Conservation (phyloP, 1,140 invertebrate species). For the Cherax destructor region DNA sequence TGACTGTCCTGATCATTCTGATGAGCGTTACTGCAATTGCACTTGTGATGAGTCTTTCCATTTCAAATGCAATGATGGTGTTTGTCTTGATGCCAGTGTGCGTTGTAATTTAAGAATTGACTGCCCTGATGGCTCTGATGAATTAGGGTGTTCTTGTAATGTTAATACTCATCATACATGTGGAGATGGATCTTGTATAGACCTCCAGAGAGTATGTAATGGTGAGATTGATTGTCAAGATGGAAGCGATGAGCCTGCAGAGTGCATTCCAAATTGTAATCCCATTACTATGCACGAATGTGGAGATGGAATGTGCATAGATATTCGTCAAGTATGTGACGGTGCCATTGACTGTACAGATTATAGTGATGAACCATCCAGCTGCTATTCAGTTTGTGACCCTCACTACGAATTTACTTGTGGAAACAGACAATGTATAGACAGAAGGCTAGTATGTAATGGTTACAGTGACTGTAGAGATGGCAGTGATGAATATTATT, state of each 20-base stretch:
- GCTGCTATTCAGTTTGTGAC: conserved; percentile 73
- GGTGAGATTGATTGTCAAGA: conserved; percentile 75
- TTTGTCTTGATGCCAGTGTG: conserved; percentile 74
- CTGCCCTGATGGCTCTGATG: conserved; percentile 74
- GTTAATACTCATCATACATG: conserved; percentile 73
- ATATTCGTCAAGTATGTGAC: conserved; percentile 74
- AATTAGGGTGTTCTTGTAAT: conserved; percentile 73
- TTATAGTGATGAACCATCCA: conserved; percentile 76
- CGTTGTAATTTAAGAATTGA: conserved; percentile 73
- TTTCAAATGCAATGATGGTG: conserved; percentile 78
- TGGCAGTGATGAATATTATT: conserved; percentile 72
- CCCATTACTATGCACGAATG: conserved; percentile 73
- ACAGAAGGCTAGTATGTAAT: conserved; percentile 62
- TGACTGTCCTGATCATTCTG: conserved; percentile 74
- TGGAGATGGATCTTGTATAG: conserved; percentile 75
- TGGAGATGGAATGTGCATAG: conserved; percentile 75
- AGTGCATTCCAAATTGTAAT: conserved; percentile 62
- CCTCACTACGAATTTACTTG: conserved; percentile 28
- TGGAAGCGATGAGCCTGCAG: conserved; percentile 76
- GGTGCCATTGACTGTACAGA: conserved; percentile 75
- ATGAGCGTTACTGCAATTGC: conserved; percentile 74
- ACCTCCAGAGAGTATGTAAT: conserved; percentile 74
- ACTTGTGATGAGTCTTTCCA: conserved; percentile 37
- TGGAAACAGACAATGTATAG: conserved; percentile 66
- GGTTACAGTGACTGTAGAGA: conserved; percentile 70